Evolutionary conservation across 2,888 invertebrate species (phyloP).

Genomic region (Platycnemis pennipes): DNA sequence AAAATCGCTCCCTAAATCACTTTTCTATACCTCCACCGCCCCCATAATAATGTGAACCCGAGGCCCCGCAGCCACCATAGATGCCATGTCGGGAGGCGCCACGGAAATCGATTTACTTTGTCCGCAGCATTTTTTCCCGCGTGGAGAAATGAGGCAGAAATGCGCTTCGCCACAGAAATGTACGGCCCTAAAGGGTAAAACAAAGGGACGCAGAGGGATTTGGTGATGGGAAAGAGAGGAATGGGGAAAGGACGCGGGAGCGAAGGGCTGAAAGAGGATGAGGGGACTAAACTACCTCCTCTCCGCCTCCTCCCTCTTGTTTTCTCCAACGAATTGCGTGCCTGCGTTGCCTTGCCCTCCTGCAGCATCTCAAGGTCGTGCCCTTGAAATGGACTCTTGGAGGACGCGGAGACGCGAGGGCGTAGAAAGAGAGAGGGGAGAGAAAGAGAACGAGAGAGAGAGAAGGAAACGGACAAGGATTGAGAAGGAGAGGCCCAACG

Average conservation of each 20-base stretch:
- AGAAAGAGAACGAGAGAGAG: neutral
- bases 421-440: neutral
- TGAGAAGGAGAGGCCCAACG: neutral
- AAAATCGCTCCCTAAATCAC: too few species aligned
- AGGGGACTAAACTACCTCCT: neutral
- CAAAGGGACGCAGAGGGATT: neutral
- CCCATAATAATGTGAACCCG: too few species aligned
- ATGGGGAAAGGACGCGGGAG: neutral
- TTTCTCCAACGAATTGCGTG: constrained; percentile 43
- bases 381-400: constrained; percentile 66
- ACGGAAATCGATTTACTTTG: too few species aligned
- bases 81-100: too few species aligned
- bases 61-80: too few species aligned
- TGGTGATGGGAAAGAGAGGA: neutral
- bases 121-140: too few species aligned
- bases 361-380: constrained; percentile 65
- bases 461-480: neutral
- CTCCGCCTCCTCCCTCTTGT: neutral
- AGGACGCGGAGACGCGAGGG: constrained; percentile 60
- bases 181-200: neutral
- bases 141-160: too few species aligned
- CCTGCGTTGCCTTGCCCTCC: constrained; percentile 64
- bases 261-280: neutral
- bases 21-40: too few species aligned
- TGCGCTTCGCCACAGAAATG: too few species aligned